Evolutionary conservation across 2,797 vertebrate species (phyloP).

Genomic region (Scleropages formosus): DNA sequence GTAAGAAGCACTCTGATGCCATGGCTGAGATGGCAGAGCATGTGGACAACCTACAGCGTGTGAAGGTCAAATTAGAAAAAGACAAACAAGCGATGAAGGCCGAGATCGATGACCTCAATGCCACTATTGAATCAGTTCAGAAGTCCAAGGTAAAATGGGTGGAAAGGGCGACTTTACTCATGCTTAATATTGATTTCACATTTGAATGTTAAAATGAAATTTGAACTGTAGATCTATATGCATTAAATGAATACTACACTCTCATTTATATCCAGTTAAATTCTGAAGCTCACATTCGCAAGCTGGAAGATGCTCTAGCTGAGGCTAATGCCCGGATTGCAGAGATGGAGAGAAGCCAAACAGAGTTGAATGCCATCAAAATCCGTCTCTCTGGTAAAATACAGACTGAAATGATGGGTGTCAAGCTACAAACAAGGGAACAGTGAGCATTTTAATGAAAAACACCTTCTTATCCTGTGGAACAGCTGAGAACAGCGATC

Average conservation of each 20-base stretch:
- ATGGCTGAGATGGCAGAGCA: constrained; percentile 60
- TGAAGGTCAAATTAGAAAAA: constrained; percentile 64
- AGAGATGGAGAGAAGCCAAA: constrained; percentile 64
- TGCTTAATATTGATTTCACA: no score
- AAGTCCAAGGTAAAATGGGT: constrained; percentile 58
- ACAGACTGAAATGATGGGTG: no score
- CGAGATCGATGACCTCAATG: constrained; percentile 61
- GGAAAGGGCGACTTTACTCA: background rate
- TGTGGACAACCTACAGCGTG: constrained; percentile 59
- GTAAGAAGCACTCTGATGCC: constrained; percentile 60
- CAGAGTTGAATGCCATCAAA: constrained; percentile 62
- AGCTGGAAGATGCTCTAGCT: constrained; percentile 66
- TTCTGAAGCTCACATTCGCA: constrained; percentile 53
- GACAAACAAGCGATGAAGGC: constrained; percentile 67
- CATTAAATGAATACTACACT: background rate
- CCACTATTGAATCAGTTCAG: constrained; percentile 53
- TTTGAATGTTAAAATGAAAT: no score
- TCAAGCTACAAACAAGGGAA: no score
- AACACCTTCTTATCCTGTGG: no score
- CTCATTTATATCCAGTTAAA: constrained; percentile 54
- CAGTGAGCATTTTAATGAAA: no score
- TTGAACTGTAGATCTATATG: no score
- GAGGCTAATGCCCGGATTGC: constrained; percentile 64
- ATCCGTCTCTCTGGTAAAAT: constrained; percentile 61
- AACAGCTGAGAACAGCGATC: constrained; percentile 61